These are phyloP conservation scores for Toxonevra muliebris DNA, from an alignment of 2,888 invertebrate genomes.

Conservation along the genomic window DNA sequence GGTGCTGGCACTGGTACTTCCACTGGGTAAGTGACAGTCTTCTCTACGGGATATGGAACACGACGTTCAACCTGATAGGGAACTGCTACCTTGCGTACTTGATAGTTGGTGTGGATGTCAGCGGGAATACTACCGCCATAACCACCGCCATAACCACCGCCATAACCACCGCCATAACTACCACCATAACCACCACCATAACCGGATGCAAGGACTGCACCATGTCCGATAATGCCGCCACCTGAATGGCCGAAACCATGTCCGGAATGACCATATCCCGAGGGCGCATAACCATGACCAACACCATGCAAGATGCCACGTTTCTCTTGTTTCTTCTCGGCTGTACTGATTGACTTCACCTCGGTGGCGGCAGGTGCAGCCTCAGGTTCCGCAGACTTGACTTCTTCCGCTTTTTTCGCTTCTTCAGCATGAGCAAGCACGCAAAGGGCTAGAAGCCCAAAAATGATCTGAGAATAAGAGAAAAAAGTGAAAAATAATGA, in stretches of 20 bases:
- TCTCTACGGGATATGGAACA: slow-evolving; percentile 75
- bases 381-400: slow-evolving; percentile 52
- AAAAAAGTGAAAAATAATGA: neutral
- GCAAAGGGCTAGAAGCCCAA: slow-evolving; percentile 69
- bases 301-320: slow-evolving; percentile 72
- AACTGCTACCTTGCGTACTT: slow-evolving; percentile 76
- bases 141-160: slow-evolving; percentile 47
- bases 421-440: slow-evolving; percentile 70
- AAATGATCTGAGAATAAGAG: slow-evolving; percentile 54
- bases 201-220: slow-evolving; percentile 69
- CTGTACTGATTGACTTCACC: slow-evolving; percentile 68
- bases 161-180: slow-evolving; percentile 42
- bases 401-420: slow-evolving; percentile 67
- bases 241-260: slow-evolving; percentile 45
- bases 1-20: slow-evolving; percentile 72
- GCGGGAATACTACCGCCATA: slow-evolving; percentile 54
- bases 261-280: slow-evolving; percentile 42
- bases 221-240: slow-evolving; percentile 67
- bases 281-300: slow-evolving; percentile 68
- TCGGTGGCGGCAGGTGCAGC: slow-evolving; percentile 64
- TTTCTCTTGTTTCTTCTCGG: slow-evolving; percentile 80
- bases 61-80: slow-evolving; percentile 76
- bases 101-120: slow-evolving; percentile 74
- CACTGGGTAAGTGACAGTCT: slow-evolving; percentile 75
- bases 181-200: slow-evolving; percentile 61